Evolutionary conservation across 2,113 vertebrate genomes (phyloP), one percentile per base, ranked within the genome.

Genomic region (Lontra canadensis): DNA sequence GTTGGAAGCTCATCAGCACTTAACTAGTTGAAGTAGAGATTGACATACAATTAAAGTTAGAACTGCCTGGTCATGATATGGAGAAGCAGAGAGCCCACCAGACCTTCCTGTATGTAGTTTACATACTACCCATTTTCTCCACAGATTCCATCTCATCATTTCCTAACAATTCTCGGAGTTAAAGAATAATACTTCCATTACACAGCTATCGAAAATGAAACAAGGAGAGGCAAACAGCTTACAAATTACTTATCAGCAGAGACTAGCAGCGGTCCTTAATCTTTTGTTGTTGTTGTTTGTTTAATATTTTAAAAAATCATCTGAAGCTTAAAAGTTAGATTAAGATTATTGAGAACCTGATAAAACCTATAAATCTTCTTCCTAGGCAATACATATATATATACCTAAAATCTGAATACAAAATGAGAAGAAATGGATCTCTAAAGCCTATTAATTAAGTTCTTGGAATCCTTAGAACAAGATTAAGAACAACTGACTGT

Each of bases 21-120:
- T 94, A 98, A 92, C 78, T 44, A 57, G 88, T 9, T 79, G 26
- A 89, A 79, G 65, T 42, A 47, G 93, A 96, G 76, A 91, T 1
- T 82, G 88, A 94, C 74, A 76, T 31, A 15, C 39, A 96, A 92
- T 94, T 94, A 94, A 95, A 95, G 39, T 52, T 36, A 49, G 71
- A 47, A 47, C 25, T 36, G 57, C 59, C 47, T 69, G n/a, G 39
- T 49, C 87, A 92, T 39, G 34, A 25, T 36, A 67, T 1, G 2
- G 29, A 92, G 87, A 92, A 74, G 20, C 29, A 92, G 47, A 57
- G 13, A 44, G 49, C n/a, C 26, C n/a, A 18, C 3, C 36, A 84
- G 44, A 73, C 18, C 63, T 76, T 55, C n/a, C 55, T 95, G 47
- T 17, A 0, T n/a, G 18, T 21, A 57, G 42, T 44, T 89, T 63